A percentile compares a stretch with the other conserved stretches of the same genome.
These are phyloP conservation scores for Mesaphorura yosii DNA, from an alignment of 1,140 invertebrate genomes.

Conservation along the genomic window DNA sequence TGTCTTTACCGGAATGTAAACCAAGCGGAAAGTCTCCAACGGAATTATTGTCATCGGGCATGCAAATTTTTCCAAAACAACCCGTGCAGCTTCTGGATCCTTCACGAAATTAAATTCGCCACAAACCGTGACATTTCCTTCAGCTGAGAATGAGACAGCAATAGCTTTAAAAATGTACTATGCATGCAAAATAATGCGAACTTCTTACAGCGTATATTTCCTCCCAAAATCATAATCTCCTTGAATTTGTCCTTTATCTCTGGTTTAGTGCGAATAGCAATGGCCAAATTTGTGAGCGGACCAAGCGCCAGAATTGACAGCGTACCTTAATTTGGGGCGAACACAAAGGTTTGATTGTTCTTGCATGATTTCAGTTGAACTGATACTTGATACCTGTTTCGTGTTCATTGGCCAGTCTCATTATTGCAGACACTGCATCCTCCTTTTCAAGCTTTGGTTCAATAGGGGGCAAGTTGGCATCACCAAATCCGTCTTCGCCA, in stretches of 20 bases:
- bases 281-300: slow-evolving; percentile 63
- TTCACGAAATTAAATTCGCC: slow-evolving; percentile 65
- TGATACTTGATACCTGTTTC: too few species aligned
- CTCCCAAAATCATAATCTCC: slow-evolving; percentile 61
- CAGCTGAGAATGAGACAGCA: not conserved
- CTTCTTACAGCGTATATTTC: slow-evolving; percentile 55
- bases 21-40: slow-evolving; percentile 56
- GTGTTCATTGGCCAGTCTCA: too few species aligned
- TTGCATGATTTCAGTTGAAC: too few species aligned
- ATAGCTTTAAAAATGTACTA: not conserved
- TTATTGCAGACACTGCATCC: slow-evolving; percentile 28
- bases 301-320: slow-evolving; percentile 38
- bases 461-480: slow-evolving; percentile 25
- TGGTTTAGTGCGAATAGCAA: slow-evolving; percentile 54
- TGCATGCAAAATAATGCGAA: not conserved
- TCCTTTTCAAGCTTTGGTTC: slow-evolving; percentile 7
- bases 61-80: slow-evolving; percentile 47
- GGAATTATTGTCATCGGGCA: slow-evolving; percentile 49
- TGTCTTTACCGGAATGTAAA: too few species aligned
- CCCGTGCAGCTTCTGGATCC: slow-evolving; percentile 65
- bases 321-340: not conserved
- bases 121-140: slow-evolving; percentile 32
- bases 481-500: slow-evolving; percentile 37
- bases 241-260: slow-evolving; percentile 48
- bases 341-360: too few species aligned